A percentile compares a stretch with the other conserved stretches of the same genome.
phyloP scores from a whole-genome alignment of 2,888 invertebrate species.

The Carcina quercana region DNA sequence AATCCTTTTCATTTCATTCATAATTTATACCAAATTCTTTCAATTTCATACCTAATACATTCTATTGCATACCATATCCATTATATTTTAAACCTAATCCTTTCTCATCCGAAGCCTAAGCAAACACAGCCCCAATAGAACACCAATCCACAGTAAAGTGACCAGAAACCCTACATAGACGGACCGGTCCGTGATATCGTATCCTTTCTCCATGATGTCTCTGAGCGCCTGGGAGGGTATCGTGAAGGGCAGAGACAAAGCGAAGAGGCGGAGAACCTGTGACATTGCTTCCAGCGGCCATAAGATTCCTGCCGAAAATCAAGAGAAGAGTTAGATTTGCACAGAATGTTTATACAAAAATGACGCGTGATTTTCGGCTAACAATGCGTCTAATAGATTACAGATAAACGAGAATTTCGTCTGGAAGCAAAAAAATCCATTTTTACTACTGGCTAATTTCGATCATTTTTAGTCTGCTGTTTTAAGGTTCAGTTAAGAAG shows the following conservation, averaged over 20 bases:
- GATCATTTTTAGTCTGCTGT: no score
- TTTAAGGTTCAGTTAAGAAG: no score
- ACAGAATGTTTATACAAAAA: no score
- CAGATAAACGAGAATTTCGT: no score
- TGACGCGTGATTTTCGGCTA: no score
- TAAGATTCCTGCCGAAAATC: constrained; percentile 69
- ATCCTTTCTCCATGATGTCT: constrained; percentile 84
- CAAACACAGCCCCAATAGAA: constrained; percentile 73
- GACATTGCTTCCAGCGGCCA: constrained; percentile 84
- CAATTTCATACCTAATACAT: constrained; percentile 2
- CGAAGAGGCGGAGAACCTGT: constrained; percentile 70
- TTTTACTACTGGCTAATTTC: no score
- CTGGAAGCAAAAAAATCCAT: no score
- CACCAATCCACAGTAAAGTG: constrained; percentile 77
- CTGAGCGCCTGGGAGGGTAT: constrained; percentile 84
- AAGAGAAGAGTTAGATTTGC: no score
- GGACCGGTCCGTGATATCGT: constrained; percentile 76
- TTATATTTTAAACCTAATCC: constrained; percentile 18
- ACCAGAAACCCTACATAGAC: constrained; percentile 85
- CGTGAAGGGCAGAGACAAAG: constrained; percentile 84
- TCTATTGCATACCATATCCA: no score
- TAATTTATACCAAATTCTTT: no score
- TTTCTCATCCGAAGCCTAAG: constrained; percentile 53
- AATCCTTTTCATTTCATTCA: no score
- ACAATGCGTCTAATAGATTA: no score